These are phyloP conservation scores for Synergus gifuensis DNA, from an alignment of 2,888 invertebrate genomes.

Conservation along the genomic window DNA sequence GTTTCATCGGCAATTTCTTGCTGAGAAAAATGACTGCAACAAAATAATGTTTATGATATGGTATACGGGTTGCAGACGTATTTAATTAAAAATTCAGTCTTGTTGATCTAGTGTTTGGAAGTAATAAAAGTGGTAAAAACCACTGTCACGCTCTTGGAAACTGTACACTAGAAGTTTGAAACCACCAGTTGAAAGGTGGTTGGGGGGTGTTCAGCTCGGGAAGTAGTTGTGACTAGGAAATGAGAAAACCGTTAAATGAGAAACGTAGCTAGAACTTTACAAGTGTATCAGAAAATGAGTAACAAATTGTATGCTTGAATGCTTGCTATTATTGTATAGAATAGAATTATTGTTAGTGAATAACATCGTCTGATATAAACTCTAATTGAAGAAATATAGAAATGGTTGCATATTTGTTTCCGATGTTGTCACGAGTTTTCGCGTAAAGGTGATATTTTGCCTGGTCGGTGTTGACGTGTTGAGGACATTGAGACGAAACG, in stretches of 20 bases:
- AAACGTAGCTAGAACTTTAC: not conserved
- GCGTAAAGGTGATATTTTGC: not conserved
- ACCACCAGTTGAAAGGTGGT: conserved; percentile 25
- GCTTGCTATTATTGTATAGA: too few relatives aligned
- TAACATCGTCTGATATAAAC: too few relatives aligned
- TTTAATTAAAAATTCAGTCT: not conserved
- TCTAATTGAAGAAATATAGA: too few relatives aligned
- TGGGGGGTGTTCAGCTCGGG: conserved; percentile 4
- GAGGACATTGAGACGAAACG: conserved; percentile 13
- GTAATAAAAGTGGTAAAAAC: not conserved
- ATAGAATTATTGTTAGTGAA: too few relatives aligned
- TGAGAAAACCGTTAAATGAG: conserved; percentile 13
- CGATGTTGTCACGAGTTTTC: too few relatives aligned
- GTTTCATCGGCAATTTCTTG: not conserved
- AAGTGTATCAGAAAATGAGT: not conserved
- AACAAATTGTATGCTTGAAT: not conserved
- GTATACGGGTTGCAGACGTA: not conserved
- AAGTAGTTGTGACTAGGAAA: conserved; percentile 5
- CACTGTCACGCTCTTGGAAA: not conserved
- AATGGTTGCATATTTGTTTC: not conserved
- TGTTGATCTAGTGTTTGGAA: not conserved
- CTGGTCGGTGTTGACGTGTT: not conserved
- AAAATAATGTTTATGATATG: not conserved
- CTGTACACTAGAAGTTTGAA: conserved; percentile 8
- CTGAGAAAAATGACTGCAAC: not conserved